Evolutionary conservation across 2,797 vertebrate species (phyloP), one percentile per base, ranked within the genome.

Genomic region (Eupleurogrammus muticus): DNA sequence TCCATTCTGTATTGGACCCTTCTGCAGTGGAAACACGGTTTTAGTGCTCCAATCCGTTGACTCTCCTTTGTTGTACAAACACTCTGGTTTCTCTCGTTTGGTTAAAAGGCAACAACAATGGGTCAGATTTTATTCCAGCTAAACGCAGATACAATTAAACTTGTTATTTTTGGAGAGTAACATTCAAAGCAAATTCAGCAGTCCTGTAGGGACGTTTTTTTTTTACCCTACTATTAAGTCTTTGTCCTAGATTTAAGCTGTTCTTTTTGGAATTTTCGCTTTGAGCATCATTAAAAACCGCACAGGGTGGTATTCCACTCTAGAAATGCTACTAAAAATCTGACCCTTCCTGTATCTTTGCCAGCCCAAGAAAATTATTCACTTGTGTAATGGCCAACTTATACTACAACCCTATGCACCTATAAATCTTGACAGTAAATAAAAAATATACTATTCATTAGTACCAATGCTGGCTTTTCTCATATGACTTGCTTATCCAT

Each of bases 101-200:
- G 28, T 6, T 28, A 28, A 28, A 28, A 28, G 6, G 6, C 28
- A 28, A 28, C 28, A 28, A 28, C 28, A 28, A 46, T 24, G 20
- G 34, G 28, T 75, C 20, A 57, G 21, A 53, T 12, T 28, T 61
- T 20, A 49, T 3, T 50, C 24, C 20, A 52, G 52, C 38, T 40
- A 51, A 21, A 47, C 20, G 32, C 21, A n/a, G 21, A 19, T 54
- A 2, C 12, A 48, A 60, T 24, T 4, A 54, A 38, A 50, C 12
- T 49, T 24, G 9, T 36, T 10, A 5, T 11, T 21, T 49, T 13
- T 42, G 7, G 2, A 24, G 21, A 36, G 54, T 67, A 12, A 23
- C 34, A 24, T 2, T 16, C 10, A 46, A 46, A 44, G 38, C 34
- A 48, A 23, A 34, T 53, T 14, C 19, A 46, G n/a, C 55, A 47